Percentiles rank a stretch among this genome's conserved stretches.
phyloP scores from a whole-genome alignment of 2,888 invertebrate genomes.

The Hololepta plana region DNA sequence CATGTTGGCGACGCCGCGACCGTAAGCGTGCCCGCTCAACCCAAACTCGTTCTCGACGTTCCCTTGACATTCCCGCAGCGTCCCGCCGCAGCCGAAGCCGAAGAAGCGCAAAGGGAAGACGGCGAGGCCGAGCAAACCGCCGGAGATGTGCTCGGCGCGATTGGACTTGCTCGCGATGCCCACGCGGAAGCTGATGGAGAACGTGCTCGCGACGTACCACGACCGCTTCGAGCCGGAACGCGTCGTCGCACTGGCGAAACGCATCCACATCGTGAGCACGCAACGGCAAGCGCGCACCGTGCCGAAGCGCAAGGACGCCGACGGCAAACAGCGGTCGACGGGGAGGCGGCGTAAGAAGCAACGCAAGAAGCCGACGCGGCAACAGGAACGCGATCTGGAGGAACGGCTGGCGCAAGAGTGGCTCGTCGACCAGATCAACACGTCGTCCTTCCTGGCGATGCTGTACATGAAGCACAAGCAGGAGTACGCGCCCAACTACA shows the following conservation, averaged over 20 bases:
- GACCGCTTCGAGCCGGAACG: conserved; percentile 9
- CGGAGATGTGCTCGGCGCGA: too few relatives aligned
- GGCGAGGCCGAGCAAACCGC: too few relatives aligned
- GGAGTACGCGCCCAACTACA: conserved; percentile 9
- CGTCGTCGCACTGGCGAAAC: conserved; percentile 11
- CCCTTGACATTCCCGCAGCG: too few relatives aligned
- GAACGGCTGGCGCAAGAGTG: conserved; percentile 7
- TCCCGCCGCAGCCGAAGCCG: too few relatives aligned
- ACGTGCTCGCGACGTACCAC: conserved; percentile 8
- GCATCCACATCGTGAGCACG: conserved; percentile 9
- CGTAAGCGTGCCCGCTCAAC: too few relatives aligned
- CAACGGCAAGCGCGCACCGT: conserved; percentile 6
- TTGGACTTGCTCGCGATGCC: conserved; percentile 11
- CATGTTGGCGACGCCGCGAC: too few relatives aligned
- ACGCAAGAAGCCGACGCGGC: conserved; percentile 6
- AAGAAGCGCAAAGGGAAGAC: too few relatives aligned
- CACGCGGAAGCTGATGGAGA: conserved; percentile 5
- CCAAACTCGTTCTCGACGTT: too few relatives aligned
- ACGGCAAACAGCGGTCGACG: background rate
- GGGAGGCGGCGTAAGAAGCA: conserved; percentile 6
- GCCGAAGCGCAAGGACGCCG: conserved; percentile 5
- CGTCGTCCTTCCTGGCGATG: conserved; percentile 5
- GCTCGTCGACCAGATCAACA: conserved; percentile 4
- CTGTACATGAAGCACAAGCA: conserved; percentile 3
- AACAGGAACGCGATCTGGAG: conserved; percentile 6